phyloP scores from a whole-genome alignment of 2,888 invertebrate genomes.

The Coremacera marginata region DNA sequence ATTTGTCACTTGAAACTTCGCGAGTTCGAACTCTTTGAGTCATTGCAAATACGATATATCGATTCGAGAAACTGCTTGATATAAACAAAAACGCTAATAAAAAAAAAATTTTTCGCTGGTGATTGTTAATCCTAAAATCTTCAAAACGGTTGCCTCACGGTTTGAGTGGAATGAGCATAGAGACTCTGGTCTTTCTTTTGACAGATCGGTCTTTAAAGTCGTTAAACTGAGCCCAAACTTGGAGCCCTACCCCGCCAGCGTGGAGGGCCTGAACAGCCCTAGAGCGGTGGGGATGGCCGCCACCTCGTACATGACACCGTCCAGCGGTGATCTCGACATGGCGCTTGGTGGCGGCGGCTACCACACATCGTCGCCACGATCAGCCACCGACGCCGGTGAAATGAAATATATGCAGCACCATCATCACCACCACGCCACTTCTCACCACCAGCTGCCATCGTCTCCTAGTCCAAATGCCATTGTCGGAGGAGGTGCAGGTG shows the following conservation, averaged over 20 bases:
- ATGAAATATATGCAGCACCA: conserved; percentile 94
- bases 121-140: conserved; percentile 64
- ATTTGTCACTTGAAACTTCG: neutral
- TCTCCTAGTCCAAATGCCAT: conserved; percentile 76
- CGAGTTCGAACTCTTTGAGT: conserved; percentile 31
- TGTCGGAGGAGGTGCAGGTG: conserved; percentile 69
- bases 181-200: conserved; percentile 68
- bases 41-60: conserved; percentile 18
- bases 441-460: conserved; percentile 79
- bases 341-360: conserved; percentile 84
- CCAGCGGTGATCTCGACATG: conserved; percentile 78
- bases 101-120: conserved; percentile 47
- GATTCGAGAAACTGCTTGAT: neutral
- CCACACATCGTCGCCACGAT: conserved; percentile 83
- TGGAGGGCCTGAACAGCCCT: conserved; percentile 72
- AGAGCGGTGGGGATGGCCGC: conserved; percentile 92
- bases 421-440: conserved; percentile 86
- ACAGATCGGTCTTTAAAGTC: conserved; percentile 70
- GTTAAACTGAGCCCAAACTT: conserved; percentile 71
- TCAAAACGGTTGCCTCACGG: conserved; percentile 70
- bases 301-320: conserved; percentile 94
- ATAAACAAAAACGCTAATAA: conserved; percentile 36
- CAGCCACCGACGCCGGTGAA: conserved; percentile 88
- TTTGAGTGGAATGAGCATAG: conserved; percentile 70
- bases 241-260: conserved; percentile 72